Evolutionary conservation across 2,888 invertebrate genomes (phyloP).

Genomic region (Synergus itoensis): DNA sequence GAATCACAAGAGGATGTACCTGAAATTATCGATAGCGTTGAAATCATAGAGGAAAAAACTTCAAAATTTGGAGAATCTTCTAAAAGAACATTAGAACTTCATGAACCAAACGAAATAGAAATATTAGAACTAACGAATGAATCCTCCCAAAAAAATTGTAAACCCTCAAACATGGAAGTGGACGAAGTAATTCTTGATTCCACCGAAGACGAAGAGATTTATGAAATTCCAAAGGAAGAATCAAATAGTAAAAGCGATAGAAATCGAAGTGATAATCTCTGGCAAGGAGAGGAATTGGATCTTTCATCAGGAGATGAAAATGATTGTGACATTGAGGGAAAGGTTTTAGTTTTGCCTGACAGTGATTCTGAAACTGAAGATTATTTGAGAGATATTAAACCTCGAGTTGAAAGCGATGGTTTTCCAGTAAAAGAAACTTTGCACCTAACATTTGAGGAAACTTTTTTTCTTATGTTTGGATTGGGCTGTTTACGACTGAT

Average conservation of each 20-base stretch:
- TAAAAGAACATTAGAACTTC: not conserved
- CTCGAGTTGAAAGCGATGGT: slow-evolving; percentile 81
- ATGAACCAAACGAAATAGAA: slow-evolving; percentile 9
- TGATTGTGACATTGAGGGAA: slow-evolving; percentile 65
- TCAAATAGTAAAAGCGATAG: slow-evolving; percentile 54
- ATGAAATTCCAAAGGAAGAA: slow-evolving; percentile 60
- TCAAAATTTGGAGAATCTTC: not conserved
- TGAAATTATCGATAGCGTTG: slow-evolving; percentile 46
- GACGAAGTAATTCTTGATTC: slow-evolving; percentile 66
- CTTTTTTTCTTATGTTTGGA: slow-evolving; percentile 85
- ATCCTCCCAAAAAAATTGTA: not conserved
- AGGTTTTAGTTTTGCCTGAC: slow-evolving; percentile 83
- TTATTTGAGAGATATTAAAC: slow-evolving; percentile 82
- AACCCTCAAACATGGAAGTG: slow-evolving; percentile 46
- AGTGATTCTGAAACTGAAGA: slow-evolving; percentile 84
- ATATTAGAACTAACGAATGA: slow-evolving; percentile 13
- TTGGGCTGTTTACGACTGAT: slow-evolving; percentile 84
- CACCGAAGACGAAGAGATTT: slow-evolving; percentile 67
- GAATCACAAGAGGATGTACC: slow-evolving; percentile 46
- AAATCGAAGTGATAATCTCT: slow-evolving; percentile 47
- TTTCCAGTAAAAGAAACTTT: slow-evolving; percentile 83
- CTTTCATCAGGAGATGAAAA: slow-evolving; percentile 51
- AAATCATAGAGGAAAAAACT: slow-evolving; percentile 44
- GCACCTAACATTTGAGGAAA: slow-evolving; percentile 87
- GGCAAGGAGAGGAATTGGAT: slow-evolving; percentile 48